A percentile compares a stretch with the other conserved stretches of the same genome.
These are phyloP conservation scores for Rhinella marina DNA, from an alignment of 2,797 vertebrate genomes.

Conservation along the genomic window DNA sequence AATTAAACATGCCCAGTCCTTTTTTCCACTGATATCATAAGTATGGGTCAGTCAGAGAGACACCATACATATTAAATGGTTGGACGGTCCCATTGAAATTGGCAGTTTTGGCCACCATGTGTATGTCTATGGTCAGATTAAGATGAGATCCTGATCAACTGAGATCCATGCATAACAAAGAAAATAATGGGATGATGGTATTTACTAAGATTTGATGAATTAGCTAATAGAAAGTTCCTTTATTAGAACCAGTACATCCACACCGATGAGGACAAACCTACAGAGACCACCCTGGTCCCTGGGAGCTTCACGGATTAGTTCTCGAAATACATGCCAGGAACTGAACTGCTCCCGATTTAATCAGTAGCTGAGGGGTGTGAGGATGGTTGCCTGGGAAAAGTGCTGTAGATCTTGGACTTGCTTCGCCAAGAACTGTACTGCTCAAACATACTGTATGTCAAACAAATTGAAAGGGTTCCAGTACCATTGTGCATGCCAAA, in stretches of 20 bases:
- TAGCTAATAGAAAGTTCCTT: neutral
- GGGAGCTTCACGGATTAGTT: constrained; percentile 2
- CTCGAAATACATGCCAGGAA: constrained; percentile 24
- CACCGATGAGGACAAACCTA: neutral
- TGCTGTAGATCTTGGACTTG: constrained; percentile 17
- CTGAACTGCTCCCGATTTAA: constrained; percentile 25
- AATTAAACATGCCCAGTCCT: no score
- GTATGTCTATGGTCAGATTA: no score
- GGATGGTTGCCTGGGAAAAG: constrained; percentile 35
- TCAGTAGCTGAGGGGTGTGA: constrained; percentile 42
- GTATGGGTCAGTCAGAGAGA: no score
- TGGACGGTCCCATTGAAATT: no score
- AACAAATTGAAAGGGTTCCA: constrained; percentile 30
- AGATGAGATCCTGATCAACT: neutral
- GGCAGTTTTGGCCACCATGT: no score
- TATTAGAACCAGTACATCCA: neutral
- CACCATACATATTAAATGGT: no score
- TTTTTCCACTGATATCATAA: no score
- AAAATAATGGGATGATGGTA: neutral
- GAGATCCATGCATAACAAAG: neutral
- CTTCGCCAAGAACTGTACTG: constrained; percentile 30
- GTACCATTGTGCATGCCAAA: constrained; percentile 26
- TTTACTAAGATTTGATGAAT: neutral
- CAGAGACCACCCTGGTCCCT: constrained; percentile 14
- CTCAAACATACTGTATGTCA: constrained; percentile 44